Conservation (phyloP, 2,113 vertebrate genomes). For the Meriones unguiculatus region DNA sequence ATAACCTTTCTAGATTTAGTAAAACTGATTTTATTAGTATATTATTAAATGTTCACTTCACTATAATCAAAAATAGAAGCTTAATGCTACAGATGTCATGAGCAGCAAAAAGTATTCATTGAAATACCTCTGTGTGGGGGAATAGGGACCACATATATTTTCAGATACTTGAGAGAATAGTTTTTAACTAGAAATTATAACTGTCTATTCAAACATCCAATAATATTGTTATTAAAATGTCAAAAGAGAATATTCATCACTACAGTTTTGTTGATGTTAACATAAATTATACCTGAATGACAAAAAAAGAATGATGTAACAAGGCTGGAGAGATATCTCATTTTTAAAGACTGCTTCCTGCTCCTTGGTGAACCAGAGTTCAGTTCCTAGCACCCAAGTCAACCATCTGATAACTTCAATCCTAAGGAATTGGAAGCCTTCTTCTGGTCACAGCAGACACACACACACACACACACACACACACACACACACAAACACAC, state of each 20-base stretch:
- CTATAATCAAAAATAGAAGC: not conserved
- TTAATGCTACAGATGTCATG: not conserved
- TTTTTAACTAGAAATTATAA: conserved; percentile 37
- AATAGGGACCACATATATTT: not conserved
- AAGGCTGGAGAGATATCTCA: not conserved
- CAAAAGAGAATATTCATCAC: not conserved
- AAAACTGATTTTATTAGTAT: conserved; percentile 16
- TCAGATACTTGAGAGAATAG: conserved; percentile 8
- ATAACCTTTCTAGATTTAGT: not conserved
- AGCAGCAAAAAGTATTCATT: not conserved
- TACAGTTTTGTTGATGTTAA: not conserved
- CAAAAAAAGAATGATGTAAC: not conserved
- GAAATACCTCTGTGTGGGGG: not conserved
- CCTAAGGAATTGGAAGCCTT: not conserved
- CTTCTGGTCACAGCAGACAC: not conserved
- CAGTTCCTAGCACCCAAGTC: not conserved
- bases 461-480: too few relatives aligned
- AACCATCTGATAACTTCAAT: not conserved
- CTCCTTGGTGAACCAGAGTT: too few relatives aligned
- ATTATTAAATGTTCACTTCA: not conserved
- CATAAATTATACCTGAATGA: not conserved
- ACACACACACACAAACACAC: not conserved
- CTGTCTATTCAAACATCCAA: conserved; percentile 26
- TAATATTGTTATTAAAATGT: not conserved
- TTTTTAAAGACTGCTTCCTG: not conserved